phyloP scores from a whole-genome alignment of 2,888 invertebrate species.

The Orthosia gothica region DNA sequence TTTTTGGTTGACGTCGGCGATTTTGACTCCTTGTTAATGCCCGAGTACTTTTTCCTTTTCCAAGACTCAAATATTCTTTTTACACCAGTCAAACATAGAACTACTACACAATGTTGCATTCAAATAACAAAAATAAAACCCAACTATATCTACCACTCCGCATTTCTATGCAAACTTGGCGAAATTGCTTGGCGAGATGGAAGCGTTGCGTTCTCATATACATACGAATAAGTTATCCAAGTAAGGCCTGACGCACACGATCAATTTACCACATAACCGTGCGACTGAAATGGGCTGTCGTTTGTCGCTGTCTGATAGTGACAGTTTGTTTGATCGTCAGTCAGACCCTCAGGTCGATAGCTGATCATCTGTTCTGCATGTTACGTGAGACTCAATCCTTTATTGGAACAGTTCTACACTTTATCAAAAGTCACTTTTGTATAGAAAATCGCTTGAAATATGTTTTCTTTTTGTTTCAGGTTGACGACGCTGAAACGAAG shows the following conservation, averaged over 20 bases:
- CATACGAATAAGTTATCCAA: slow-evolving; percentile 51
- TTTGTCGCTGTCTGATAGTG: slow-evolving; percentile 21
- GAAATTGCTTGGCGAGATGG: slow-evolving; percentile 27
- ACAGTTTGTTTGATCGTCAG: slow-evolving; percentile 43
- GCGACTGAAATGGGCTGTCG: slow-evolving; percentile 23
- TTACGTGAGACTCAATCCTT: slow-evolving; percentile 8
- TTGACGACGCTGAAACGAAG: no score
- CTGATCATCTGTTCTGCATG: slow-evolving; percentile 36
- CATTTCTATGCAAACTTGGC: slow-evolving; percentile 16
- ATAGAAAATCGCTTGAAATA: neutral
- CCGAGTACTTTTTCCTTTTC: no score
- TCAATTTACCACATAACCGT: slow-evolving; percentile 36
- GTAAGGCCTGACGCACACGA: slow-evolving; percentile 37
- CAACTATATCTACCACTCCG: neutral
- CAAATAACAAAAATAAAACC: slow-evolving; percentile 16
- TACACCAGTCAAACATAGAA: neutral
- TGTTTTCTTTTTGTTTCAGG: neutral
- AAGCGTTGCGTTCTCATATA: slow-evolving; percentile 27
- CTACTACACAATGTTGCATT: slow-evolving; percentile 1
- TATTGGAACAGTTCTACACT: slow-evolving; percentile 13
- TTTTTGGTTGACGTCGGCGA: no score
- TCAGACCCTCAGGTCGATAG: slow-evolving; percentile 16
- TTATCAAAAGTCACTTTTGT: slow-evolving; percentile 3
- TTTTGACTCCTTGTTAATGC: no score
- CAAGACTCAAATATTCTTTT: no score